These are phyloP conservation scores for Ditylenchus weischeri DNA, from an alignment of 2,888 invertebrate species.

Conservation along the genomic window DNA sequence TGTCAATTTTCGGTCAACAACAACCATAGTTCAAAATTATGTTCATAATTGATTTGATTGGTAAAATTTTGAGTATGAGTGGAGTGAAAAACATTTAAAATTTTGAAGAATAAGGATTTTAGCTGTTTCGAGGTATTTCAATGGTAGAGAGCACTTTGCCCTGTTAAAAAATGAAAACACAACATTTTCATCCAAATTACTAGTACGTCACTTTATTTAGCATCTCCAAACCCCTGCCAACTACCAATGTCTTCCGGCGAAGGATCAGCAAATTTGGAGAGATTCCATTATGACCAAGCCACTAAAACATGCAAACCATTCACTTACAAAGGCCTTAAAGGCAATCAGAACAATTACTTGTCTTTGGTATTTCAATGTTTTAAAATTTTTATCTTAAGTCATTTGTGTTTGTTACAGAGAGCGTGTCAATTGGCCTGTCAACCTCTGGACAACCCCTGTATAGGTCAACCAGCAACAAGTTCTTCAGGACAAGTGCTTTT, in stretches of 20 bases:
- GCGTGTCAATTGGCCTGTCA: conserved; percentile 56
- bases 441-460: conserved; percentile 58
- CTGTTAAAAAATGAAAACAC: too few species aligned
- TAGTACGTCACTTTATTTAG: conserved; percentile 23
- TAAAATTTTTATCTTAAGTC: not conserved
- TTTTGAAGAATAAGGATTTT: too few species aligned
- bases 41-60: too few species aligned
- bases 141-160: too few species aligned
- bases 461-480: conserved; percentile 57
- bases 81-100: too few species aligned
- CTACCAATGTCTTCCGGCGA: conserved; percentile 57
- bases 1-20: too few species aligned
- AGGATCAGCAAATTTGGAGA: conserved; percentile 53
- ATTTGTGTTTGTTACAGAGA: conserved; percentile 35
- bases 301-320: conserved; percentile 53
- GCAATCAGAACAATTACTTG: conserved; percentile 59
- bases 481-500: conserved; percentile 56
- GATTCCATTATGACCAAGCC: conserved; percentile 52
- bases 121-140: too few species aligned
- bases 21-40: too few species aligned
- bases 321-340: conserved; percentile 55
- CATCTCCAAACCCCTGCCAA: conserved; percentile 51
- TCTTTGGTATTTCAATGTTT: conserved; percentile 30
- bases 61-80: too few species aligned
- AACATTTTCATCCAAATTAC: too few species aligned